Conservation (phyloP, 2,888 invertebrate genomes). For the Volucella inflata region DNA sequence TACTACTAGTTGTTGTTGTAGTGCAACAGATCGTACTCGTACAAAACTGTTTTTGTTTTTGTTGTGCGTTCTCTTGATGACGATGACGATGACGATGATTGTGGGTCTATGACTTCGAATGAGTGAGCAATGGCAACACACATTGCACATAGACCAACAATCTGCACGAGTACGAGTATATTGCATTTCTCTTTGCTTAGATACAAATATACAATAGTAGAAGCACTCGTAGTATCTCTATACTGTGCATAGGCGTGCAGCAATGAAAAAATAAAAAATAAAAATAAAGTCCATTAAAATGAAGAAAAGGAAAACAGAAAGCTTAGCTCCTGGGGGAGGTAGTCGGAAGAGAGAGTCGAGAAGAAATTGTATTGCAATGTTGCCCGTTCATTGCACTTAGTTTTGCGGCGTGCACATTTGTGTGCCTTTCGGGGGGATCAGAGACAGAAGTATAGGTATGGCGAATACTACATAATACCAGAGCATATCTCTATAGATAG, state of each 20-base stretch:
- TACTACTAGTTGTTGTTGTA: constrained; percentile 38
- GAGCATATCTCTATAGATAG: constrained; percentile 10
- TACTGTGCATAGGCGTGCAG: constrained; percentile 11
- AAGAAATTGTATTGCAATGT: constrained; percentile 66
- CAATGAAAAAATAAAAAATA: constrained; percentile 3
- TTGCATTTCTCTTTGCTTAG: constrained; percentile 64
- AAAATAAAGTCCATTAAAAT: constrained; percentile 54
- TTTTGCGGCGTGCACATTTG: constrained; percentile 55
- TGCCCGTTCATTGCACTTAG: constrained; percentile 73
- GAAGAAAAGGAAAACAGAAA: constrained; percentile 70
- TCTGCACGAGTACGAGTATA: constrained; percentile 14
- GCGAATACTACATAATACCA: constrained; percentile 44
- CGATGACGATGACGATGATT: constrained; percentile 46
- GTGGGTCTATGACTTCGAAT: constrained; percentile 70
- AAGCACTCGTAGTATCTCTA: constrained; percentile 13
- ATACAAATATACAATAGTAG: constrained; percentile 13
- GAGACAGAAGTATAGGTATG: background rate
- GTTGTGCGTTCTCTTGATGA: constrained; percentile 21
- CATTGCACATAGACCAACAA: constrained; percentile 72
- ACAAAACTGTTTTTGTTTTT: constrained; percentile 29
- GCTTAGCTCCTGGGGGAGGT: constrained; percentile 36
- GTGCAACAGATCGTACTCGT: constrained; percentile 39
- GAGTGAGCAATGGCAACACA: constrained; percentile 61
- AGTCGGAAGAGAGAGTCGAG: constrained; percentile 31
- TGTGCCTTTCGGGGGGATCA: constrained; percentile 25